Conservation (phyloP, 2,113 vertebrate species). For the Leucopsar rothschildi region DNA sequence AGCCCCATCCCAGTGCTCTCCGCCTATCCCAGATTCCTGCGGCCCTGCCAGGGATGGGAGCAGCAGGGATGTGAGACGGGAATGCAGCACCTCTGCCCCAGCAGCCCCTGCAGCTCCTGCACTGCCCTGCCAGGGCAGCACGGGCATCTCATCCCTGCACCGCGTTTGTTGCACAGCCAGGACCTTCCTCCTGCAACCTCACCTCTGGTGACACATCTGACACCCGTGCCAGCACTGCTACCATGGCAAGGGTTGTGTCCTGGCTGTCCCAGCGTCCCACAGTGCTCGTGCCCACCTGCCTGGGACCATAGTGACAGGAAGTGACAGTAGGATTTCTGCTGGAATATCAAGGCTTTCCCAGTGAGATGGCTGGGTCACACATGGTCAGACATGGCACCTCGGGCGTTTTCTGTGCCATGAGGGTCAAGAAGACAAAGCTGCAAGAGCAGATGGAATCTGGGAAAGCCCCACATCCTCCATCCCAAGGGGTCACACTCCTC, state of each 20-base stretch:
- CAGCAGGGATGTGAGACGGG: accelerated
- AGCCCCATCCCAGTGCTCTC: not conserved
- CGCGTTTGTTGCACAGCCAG: too few species aligned
- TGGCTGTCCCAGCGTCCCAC: not conserved
- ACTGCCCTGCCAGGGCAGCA: accelerated
- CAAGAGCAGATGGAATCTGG: not conserved
- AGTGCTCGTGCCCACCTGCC: accelerated
- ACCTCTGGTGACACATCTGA: too few species aligned
- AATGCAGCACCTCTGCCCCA: not conserved
- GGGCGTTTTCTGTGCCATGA: accelerated
- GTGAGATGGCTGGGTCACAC: not conserved
- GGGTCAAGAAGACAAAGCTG: not conserved
- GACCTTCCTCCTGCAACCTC: not conserved
- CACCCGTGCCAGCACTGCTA: accelerated
- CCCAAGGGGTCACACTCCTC: not conserved
- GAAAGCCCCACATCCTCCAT: not conserved
- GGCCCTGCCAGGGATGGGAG: not conserved
- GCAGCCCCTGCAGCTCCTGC: not conserved
- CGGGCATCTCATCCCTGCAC: too few species aligned
- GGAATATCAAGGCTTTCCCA: not conserved
- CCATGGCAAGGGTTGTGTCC: not conserved
- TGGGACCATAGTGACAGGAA: too few species aligned
- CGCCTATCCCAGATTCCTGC: accelerated
- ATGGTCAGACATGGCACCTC: not conserved
- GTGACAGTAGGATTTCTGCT: not conserved